phyloP scores from a whole-genome alignment of 1,140 invertebrate species.

The Zaprionus nigranus region DNA sequence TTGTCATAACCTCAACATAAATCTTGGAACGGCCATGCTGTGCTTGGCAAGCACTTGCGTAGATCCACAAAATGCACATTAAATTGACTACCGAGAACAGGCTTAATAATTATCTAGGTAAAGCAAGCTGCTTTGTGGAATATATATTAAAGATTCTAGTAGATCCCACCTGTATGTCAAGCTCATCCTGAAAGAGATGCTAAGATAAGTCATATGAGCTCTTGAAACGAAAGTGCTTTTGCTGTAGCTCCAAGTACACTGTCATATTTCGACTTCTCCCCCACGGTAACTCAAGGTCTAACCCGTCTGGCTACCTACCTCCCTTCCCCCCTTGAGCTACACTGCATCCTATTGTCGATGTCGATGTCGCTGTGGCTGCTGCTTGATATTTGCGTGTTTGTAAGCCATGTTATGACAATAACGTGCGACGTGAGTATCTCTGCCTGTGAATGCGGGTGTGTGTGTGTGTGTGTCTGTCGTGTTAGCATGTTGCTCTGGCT shows the following conservation, averaged over 20 bases:
- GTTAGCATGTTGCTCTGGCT: constrained; percentile 25
- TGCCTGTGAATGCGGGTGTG: constrained; percentile 18
- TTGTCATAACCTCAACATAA: constrained; percentile 13
- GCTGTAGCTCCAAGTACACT: neutral
- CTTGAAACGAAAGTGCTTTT: neutral
- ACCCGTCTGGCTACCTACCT: neutral
- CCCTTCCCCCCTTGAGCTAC: constrained; percentile 4
- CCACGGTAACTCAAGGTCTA: constrained; percentile 1
- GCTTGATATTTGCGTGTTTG: constrained; percentile 69
- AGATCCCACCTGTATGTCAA: neutral
- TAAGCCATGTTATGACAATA: constrained; percentile 82
- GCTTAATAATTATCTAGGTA: constrained; percentile 1
- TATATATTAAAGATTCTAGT: neutral
- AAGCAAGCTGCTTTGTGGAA: neutral
- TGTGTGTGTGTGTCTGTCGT: constrained; percentile 19
- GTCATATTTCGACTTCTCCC: constrained; percentile 2
- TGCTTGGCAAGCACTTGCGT: neutral
- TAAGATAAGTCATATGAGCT: neutral
- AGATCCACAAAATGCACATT: neutral
- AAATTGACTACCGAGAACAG: constrained; percentile 1
- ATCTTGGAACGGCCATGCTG: constrained; percentile 2
- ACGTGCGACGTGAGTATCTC: constrained; percentile 53
- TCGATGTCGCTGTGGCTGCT: constrained; percentile 38
- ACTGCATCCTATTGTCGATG: constrained; percentile 42
- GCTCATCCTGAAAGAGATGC: neutral